These are phyloP conservation scores for Pararge aegeria DNA, from an alignment of 1,140 invertebrate species.

Conservation along the genomic window DNA sequence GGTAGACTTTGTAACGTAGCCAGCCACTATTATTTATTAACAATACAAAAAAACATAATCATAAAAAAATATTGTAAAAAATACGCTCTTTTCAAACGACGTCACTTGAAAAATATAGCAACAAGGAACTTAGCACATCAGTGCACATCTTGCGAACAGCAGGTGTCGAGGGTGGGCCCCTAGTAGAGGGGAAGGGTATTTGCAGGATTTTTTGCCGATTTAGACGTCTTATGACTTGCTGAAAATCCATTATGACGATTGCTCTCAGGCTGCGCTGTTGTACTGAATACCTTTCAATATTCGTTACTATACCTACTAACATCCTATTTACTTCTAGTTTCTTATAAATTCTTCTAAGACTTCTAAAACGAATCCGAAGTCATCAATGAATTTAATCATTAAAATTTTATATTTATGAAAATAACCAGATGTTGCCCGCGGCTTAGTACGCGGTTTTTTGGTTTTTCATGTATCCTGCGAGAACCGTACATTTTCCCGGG, in stretches of 20 bases:
- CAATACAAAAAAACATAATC: no score
- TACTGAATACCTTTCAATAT: not conserved
- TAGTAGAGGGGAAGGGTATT: slow-evolving; percentile 29
- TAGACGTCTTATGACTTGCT: slow-evolving; percentile 39
- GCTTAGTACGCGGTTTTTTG: no score
- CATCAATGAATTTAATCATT: no score
- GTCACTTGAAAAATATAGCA: slow-evolving; percentile 24
- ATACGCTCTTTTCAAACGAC: slow-evolving; percentile 14
- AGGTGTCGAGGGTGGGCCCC: slow-evolving; percentile 37
- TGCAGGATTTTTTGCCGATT: slow-evolving; percentile 40
- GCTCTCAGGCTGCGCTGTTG: slow-evolving; percentile 3
- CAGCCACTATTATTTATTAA: no score
- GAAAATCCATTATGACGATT: slow-evolving; percentile 31
- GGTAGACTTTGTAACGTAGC: no score
- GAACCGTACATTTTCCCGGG: no score
- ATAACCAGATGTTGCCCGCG: no score
- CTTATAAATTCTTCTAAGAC: no score
- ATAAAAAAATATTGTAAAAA: not conserved
- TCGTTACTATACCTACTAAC: not conserved
- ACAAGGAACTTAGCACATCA: slow-evolving; percentile 38
- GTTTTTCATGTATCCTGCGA: no score
- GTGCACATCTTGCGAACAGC: slow-evolving; percentile 43
- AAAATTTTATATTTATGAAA: no score
- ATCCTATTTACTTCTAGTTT: no score
- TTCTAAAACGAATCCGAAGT: no score